phyloP scores from a whole-genome alignment of 1,140 invertebrate genomes.

The Pinna nobilis region DNA sequence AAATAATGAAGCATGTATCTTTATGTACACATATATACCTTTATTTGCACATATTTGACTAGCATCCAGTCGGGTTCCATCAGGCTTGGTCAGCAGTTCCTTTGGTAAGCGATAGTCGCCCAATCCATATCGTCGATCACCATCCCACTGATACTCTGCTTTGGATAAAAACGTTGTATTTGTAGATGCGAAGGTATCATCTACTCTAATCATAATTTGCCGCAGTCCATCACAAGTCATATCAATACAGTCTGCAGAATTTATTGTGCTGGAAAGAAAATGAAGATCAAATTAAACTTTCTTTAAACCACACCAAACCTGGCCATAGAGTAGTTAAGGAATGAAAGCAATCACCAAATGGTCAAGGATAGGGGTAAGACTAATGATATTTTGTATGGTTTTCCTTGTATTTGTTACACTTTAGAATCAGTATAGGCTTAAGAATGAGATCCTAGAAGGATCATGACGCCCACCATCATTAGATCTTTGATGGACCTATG shows the following conservation, averaged over 20 bases:
- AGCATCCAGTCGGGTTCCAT: conserved; percentile 42
- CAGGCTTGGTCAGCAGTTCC: conserved; percentile 52
- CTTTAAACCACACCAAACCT: no score
- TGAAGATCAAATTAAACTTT: not conserved
- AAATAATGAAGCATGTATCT: no score
- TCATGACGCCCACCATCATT: no score
- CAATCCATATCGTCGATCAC: conserved; percentile 59
- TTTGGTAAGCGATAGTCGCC: conserved; percentile 73
- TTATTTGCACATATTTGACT: conserved; percentile 52
- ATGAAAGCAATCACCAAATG: no score
- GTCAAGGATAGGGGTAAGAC: no score
- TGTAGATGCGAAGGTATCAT: conserved; percentile 58
- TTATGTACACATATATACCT: conserved; percentile 44
- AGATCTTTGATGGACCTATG: no score
- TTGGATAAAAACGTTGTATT: conserved; percentile 60
- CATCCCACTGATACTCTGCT: conserved; percentile 70
- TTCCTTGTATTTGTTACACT: no score
- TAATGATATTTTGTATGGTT: no score
- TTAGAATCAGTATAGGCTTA: no score
- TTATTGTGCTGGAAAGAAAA: conserved; percentile 55
- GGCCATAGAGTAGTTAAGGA: no score
- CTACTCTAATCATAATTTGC: conserved; percentile 62
- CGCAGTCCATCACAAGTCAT: conserved; percentile 72
- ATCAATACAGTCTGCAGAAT: conserved; percentile 68
- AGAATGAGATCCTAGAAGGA: no score